A percentile compares a stretch with the other conserved stretches of the same genome.
phyloP scores from a whole-genome alignment of 1,140 invertebrate species.

The Diorhabda elongata region DNA sequence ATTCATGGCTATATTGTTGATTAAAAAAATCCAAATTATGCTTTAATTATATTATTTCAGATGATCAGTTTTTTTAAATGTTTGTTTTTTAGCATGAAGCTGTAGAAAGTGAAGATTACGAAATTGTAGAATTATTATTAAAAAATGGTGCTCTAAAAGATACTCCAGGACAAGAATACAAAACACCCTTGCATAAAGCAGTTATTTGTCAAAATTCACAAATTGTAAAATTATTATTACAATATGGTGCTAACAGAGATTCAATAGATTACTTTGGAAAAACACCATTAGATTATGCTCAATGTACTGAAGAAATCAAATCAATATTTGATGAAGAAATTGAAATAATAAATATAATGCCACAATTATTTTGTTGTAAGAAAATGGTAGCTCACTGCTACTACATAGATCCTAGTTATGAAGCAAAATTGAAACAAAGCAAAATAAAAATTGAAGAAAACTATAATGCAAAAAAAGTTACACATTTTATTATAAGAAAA shows the following conservation, averaged over 20 bases:
- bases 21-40: too few relatives aligned
- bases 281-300: conserved; percentile 27
- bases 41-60: too few relatives aligned
- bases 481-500: conserved; percentile 31
- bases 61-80: too few relatives aligned
- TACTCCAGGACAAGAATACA: conserved; percentile 60
- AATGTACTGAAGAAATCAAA: conserved; percentile 13
- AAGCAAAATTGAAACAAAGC: conserved; percentile 18
- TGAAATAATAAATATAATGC: conserved; percentile 6
- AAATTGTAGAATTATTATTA: conserved; percentile 60
- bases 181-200: conserved; percentile 70
- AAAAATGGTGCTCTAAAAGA: conserved; percentile 62
- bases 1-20: too few relatives aligned
- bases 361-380: conserved; percentile 23
- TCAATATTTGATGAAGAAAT: conserved; percentile 11
- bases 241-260: conserved; percentile 30
- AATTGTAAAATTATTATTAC: conserved; percentile 28
- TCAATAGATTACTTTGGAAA: conserved; percentile 28
- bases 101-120: conserved; percentile 56
- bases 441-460: conserved; percentile 26
- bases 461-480: conserved; percentile 23
- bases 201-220: conserved; percentile 38
- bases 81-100: conserved; percentile 60
- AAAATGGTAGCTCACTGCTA: conserved; percentile 28
- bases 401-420: conserved; percentile 25